A percentile compares a stretch with the other conserved stretches of the same genome.
Conservation (phyloP, 2,797 vertebrate species). For the Catamblyrhynchus diadema region DNA sequence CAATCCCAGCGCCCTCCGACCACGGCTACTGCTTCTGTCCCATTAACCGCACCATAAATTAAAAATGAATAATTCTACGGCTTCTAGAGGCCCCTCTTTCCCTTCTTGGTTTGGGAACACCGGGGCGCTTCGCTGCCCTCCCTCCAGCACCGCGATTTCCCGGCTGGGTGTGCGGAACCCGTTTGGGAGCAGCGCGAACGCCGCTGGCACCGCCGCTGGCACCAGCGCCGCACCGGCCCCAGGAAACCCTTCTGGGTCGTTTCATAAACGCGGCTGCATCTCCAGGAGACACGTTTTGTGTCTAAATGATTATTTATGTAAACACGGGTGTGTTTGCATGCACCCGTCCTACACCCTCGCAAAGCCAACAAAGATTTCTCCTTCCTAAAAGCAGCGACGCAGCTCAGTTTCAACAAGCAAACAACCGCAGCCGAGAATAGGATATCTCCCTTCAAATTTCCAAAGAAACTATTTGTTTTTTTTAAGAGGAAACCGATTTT, state of each 20-base stretch:
- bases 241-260: not conserved
- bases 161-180: accelerated
- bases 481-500: not conserved
- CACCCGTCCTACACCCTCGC: accelerated
- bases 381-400: not conserved
- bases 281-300: not conserved
- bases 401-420: not conserved
- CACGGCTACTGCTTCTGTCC: not conserved
- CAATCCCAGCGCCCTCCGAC: not conserved
- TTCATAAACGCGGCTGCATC: accelerated
- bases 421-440: not conserved
- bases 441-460: not conserved
- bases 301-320: not conserved
- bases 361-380: not conserved
- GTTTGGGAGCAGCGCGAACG: accelerated
- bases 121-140: accelerated
- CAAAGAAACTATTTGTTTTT: not conserved
- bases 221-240: too few species aligned
- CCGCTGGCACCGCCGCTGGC: not conserved
- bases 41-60: not conserved
- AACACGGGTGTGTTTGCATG: not conserved
- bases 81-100: not conserved
- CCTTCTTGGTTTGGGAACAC: not conserved
- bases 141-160: not conserved
- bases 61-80: accelerated